phyloP scores from a whole-genome alignment of 1,140 invertebrate species.

The Danaus plexippus region DNA sequence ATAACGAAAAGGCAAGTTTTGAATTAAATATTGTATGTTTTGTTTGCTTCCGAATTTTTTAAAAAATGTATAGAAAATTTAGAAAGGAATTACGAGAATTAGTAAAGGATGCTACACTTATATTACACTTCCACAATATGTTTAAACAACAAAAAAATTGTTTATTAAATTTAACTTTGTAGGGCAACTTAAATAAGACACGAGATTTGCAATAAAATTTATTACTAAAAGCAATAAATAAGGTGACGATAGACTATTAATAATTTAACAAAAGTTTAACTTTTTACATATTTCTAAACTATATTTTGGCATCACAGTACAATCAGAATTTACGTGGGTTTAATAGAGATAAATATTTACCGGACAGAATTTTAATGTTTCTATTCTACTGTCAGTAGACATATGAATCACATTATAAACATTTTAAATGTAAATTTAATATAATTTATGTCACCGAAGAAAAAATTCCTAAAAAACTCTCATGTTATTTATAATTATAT shows the following conservation, averaged over 20 bases:
- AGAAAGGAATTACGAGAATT: no score
- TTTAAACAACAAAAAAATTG: no score
- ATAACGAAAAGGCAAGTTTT: no score
- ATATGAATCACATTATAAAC: conserved; percentile 1
- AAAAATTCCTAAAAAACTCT: conserved; percentile 1
- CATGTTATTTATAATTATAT: not conserved
- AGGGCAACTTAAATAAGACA: conserved; percentile 4
- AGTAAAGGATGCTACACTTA: no score
- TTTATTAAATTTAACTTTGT: no score
- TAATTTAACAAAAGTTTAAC: conserved; percentile 64
- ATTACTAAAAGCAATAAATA: conserved; percentile 70
- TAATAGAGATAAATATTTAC: conserved; percentile 2
- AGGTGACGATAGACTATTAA: conserved; percentile 63
- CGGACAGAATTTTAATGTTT: not conserved
- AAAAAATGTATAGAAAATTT: no score
- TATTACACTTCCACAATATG: no score
- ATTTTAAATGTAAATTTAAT: conserved; percentile 1
- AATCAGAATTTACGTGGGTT: conserved; percentile 31
- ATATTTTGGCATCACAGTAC: conserved; percentile 67
- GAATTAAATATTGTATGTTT: no score
- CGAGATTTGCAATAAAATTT: conserved; percentile 41
- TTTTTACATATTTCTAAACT: conserved; percentile 47
- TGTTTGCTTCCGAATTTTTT: no score
- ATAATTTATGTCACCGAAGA: not conserved
- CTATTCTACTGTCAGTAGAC: not conserved